Evolutionary conservation across 2,797 vertebrate species (phyloP), one percentile per base, ranked within the genome.

Genomic region (Myotis planiceps): DNA sequence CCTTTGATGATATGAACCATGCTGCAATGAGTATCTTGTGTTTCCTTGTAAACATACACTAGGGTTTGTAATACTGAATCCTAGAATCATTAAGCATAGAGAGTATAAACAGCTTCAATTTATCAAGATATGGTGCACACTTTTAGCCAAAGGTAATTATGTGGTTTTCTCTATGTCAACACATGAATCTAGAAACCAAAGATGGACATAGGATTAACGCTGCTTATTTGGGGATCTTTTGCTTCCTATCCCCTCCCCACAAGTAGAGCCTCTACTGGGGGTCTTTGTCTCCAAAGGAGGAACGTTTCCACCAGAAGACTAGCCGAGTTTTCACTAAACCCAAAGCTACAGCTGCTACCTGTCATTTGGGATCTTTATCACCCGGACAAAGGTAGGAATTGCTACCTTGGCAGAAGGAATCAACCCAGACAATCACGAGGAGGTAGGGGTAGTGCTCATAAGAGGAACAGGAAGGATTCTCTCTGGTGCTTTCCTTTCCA

Each of bases 321-420:
- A 69, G 53, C 55, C n/a, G 42, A 25, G 8, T 0, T 60, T 91
- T 93, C 21, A 68, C 39, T 53, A 81, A 74, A 84, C 13, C 5
- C 60, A 63, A 45, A 23, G 6, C 12, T 34, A 45, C 2, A 68
- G 6, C 13, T 42, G 2, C 32, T 68, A 34, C 27, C 37, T 68
- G 6, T 45, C 27, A 78, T 65, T 69, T n/a, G n/a, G 66, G 16
- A 18, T 75, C 27, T 80, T 92, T 51, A 85, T 68, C 53, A 94
- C 19, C 2, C 5, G 34, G 55, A 55, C 37, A 75, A 23, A 72
- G 18, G 74, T 32, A 69, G 19, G 3, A 63, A 8, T n/a, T 58
- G 23, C n/a, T 21, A 29, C 53, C 19, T 6, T 45, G 58, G 14
- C 45, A 49, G 21, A 76, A 23, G 37, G 18, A 60, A 76, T 65